Evolutionary conservation across 1,140 invertebrate species (phyloP).

Genomic region (Hycleus cichorii): DNA sequence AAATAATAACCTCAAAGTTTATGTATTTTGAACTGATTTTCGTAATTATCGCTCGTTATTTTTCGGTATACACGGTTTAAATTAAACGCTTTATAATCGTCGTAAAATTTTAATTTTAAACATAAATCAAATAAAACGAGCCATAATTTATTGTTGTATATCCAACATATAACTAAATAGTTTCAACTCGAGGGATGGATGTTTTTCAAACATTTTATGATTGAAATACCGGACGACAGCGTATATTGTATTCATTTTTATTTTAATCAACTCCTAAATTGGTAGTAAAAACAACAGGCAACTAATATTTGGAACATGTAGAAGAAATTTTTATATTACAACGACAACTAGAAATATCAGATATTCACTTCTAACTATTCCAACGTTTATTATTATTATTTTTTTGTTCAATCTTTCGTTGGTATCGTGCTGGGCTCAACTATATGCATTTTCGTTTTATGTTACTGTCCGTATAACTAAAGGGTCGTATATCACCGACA

Average conservation of each 20-base stretch:
- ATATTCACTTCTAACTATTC: neutral
- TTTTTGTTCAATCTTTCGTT: constrained; percentile 20
- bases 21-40: neutral
- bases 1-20: neutral
- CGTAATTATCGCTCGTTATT: neutral
- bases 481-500: constrained; percentile 26
- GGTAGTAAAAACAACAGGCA: constrained; percentile 5
- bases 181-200: neutral
- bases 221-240: constrained; percentile 6
- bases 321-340: constrained; percentile 1
- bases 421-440: constrained; percentile 19
- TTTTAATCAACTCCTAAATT: neutral
- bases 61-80: constrained; percentile 5
- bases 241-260: neutral
- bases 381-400: neutral
- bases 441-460: constrained; percentile 27
- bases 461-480: constrained; percentile 17
- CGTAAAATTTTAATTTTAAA: constrained; percentile 11
- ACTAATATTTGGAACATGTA: neutral
- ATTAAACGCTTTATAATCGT: constrained; percentile 14
- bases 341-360: neutral
- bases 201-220: constrained; percentile 9
- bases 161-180: neutral
- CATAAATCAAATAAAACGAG: constrained; percentile 16
- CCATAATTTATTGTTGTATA: constrained; percentile 12